Percentiles rank a stretch among this genome's conserved stretches.
Evolutionary conservation across 2,888 invertebrate genomes (phyloP).

Genomic region (Mesorhabditis sp.): DNA sequence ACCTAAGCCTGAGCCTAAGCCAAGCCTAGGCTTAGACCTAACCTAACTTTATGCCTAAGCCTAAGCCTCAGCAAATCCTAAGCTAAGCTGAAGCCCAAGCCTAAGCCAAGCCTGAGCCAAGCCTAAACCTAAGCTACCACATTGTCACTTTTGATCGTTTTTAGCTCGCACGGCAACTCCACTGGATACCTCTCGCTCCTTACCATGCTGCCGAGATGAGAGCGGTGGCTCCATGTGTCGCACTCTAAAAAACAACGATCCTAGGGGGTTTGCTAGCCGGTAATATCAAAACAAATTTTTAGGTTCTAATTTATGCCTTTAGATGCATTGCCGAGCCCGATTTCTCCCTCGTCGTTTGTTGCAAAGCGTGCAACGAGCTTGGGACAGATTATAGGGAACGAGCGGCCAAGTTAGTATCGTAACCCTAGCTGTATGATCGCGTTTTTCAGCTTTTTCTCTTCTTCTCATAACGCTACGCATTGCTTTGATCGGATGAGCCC

Average conservation of each 20-base stretch:
- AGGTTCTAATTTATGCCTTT: background rate
- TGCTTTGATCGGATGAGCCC: conserved; percentile 40
- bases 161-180: background rate
- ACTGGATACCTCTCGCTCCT: conserved; percentile 23
- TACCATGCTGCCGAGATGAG: conserved; percentile 42
- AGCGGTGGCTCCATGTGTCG: conserved; percentile 39
- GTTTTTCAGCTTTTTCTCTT: conserved; percentile 31
- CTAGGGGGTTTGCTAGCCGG: conserved; percentile 28
- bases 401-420: conserved; percentile 23
- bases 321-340: conserved; percentile 37
- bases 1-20: too few relatives aligned
- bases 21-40: too few relatives aligned
- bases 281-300: conserved; percentile 8
- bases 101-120: too few relatives aligned
- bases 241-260: conserved; percentile 28
- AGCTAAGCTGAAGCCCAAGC: too few relatives aligned
- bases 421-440: background rate
- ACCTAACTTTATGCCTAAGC: too few relatives aligned
- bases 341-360: conserved; percentile 40
- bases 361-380: conserved; percentile 35
- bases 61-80: too few relatives aligned
- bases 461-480: conserved; percentile 26
- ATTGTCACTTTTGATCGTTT: background rate
- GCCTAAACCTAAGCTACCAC: too few relatives aligned
- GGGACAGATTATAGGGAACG: conserved; percentile 32